Conservation (phyloP, 2,888 invertebrate species). For the Chrysodeixis includens region DNA sequence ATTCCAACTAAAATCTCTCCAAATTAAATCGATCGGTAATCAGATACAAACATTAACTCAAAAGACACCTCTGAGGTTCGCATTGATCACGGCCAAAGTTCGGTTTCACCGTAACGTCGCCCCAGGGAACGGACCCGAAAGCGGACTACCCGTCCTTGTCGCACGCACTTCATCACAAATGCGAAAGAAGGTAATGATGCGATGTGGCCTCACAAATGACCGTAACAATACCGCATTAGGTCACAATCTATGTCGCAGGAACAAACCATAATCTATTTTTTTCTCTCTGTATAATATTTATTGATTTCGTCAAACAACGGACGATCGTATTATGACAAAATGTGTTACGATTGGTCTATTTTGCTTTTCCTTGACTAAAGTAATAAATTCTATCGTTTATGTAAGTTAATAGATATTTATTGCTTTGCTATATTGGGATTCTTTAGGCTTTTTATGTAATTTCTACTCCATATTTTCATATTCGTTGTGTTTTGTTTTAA, state of each 20-base stretch:
- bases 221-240: conserved; percentile 80
- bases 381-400: conserved; percentile 66
- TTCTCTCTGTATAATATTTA: conserved; percentile 62
- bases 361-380: conserved; percentile 59
- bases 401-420: conserved; percentile 68
- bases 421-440: conserved; percentile 61
- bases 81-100: conserved; percentile 85
- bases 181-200: conserved; percentile 72
- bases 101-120: conserved; percentile 82
- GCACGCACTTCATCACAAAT: conserved; percentile 69
- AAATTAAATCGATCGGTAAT: conserved; percentile 71
- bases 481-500: conserved; percentile 18
- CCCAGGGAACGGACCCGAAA: conserved; percentile 76
- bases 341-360: conserved; percentile 63
- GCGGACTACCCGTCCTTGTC: conserved; percentile 72
- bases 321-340: conserved; percentile 61
- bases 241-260: conserved; percentile 74
- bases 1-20: conserved; percentile 57
- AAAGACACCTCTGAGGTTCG: conserved; percentile 81
- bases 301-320: conserved; percentile 65
- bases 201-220: conserved; percentile 75
- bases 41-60: conserved; percentile 78
- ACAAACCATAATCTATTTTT: conserved; percentile 69
- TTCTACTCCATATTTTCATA: conserved; percentile 26
- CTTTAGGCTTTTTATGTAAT: conserved; percentile 50